Conservation (phyloP, 2,113 vertebrate species). For the Vanacampus margaritifer region DNA sequence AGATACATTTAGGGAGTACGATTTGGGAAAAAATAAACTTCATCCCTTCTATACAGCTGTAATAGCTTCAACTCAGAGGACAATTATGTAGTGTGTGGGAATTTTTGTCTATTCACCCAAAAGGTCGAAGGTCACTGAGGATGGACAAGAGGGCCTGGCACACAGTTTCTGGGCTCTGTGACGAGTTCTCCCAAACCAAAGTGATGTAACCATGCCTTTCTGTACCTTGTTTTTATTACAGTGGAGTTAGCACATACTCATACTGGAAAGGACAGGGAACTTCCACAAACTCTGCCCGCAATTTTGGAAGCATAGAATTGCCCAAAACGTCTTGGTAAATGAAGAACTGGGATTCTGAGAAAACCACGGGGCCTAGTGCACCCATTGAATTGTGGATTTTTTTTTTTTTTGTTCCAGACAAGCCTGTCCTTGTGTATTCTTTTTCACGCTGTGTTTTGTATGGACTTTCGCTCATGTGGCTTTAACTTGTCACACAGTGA, state of each 20-base stretch:
- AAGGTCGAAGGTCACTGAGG: background rate
- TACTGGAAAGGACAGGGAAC: background rate
- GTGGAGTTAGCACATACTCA: background rate
- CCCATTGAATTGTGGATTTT: background rate
- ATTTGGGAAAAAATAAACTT: background rate
- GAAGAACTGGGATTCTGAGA: background rate
- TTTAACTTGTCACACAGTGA: background rate
- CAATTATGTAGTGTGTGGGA: background rate
- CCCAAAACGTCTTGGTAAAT: background rate
- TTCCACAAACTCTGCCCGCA: background rate
- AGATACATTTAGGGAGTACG: too few relatives aligned
- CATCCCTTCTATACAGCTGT: background rate
- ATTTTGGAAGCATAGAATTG: background rate
- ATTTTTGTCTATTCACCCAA: background rate
- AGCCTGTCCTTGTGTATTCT: background rate
- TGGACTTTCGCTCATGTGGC: background rate
- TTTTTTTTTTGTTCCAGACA: constrained; percentile 4
- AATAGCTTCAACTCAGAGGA: background rate
- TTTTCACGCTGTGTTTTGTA: background rate
- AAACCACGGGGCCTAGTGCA: background rate
- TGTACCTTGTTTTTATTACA: background rate
- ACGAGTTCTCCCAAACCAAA: background rate
- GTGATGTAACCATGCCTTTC: background rate
- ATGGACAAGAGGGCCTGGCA: background rate
- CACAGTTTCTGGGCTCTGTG: background rate